These are phyloP conservation scores for Eira barbara DNA, from an alignment of 2,113 vertebrate species.

Conservation along the genomic window DNA sequence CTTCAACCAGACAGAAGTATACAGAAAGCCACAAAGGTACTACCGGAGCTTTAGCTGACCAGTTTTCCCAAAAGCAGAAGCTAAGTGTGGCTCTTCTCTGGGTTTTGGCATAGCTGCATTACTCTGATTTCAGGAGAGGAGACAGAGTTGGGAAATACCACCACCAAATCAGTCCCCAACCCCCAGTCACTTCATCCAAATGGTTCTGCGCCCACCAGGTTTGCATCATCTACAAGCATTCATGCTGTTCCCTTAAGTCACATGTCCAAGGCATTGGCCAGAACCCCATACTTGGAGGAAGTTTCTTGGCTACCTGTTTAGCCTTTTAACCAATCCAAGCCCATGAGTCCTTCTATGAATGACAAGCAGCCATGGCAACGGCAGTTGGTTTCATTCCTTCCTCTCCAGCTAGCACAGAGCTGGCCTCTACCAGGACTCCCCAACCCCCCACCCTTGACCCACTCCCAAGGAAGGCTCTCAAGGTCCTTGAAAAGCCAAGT, in stretches of 20 bases:
- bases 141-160: neutral
- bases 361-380: constrained; percentile 63
- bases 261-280: neutral
- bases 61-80: constrained; percentile 64
- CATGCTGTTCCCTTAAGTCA: constrained; percentile 15
- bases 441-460: neutral
- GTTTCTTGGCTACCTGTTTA: neutral
- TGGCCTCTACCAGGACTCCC: constrained; percentile 70
- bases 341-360: constrained; percentile 62
- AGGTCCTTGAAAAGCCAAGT: constrained; percentile 33
- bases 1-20: constrained; percentile 76
- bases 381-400: constrained; percentile 54
- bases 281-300: constrained; percentile 12
- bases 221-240: neutral
- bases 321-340: constrained; percentile 43
- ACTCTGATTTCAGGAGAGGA: neutral
- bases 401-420: constrained; percentile 48
- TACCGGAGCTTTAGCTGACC: constrained; percentile 69
- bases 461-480: constrained; percentile 5
- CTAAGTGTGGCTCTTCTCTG: constrained; percentile 13
- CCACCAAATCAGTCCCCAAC: neutral
- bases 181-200: neutral
- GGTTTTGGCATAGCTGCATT: neutral
- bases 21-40: constrained; percentile 79
- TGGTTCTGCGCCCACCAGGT: neutral